These are phyloP conservation scores for Ovibos moschatus DNA, from an alignment of 2,113 vertebrate genomes.

Conservation along the genomic window DNA sequence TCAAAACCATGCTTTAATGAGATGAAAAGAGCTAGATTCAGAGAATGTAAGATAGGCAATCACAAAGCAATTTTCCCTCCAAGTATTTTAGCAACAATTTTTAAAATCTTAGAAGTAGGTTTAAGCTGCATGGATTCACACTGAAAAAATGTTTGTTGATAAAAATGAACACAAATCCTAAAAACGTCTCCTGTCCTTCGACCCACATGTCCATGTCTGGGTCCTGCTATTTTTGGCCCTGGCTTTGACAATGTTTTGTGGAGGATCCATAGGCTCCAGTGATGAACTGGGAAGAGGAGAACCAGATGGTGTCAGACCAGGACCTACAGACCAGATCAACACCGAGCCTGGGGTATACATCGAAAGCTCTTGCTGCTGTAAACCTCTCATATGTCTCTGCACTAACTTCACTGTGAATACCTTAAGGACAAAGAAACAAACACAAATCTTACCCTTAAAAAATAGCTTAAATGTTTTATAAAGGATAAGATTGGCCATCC, in stretches of 20 bases:
- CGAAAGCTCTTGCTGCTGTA: fast-evolving
- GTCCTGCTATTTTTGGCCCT: not conserved
- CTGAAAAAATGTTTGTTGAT: not conserved
- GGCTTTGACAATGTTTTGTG: not conserved
- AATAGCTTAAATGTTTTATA: not conserved
- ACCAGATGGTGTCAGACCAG: not conserved
- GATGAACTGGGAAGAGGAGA: not conserved
- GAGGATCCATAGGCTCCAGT: not conserved
- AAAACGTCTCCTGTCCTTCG: not conserved
- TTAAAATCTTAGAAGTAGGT: not conserved
- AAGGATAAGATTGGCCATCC: not conserved
- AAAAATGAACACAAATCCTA: not conserved
- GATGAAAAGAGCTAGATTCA: not conserved
- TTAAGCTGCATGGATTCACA: not conserved
- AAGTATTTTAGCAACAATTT: not conserved
- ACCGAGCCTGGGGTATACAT: not conserved
- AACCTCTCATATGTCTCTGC: not conserved
- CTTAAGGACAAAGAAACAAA: not conserved
- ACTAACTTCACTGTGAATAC: not conserved
- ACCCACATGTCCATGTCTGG: no score
- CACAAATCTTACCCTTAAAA: not conserved
- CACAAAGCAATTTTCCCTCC: not conserved
- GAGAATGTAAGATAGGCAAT: not conserved
- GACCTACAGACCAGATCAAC: not conserved
- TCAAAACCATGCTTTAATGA: not conserved